phyloP scores from a whole-genome alignment of 2,113 vertebrate species.

The Glaucomys volans region DNA sequence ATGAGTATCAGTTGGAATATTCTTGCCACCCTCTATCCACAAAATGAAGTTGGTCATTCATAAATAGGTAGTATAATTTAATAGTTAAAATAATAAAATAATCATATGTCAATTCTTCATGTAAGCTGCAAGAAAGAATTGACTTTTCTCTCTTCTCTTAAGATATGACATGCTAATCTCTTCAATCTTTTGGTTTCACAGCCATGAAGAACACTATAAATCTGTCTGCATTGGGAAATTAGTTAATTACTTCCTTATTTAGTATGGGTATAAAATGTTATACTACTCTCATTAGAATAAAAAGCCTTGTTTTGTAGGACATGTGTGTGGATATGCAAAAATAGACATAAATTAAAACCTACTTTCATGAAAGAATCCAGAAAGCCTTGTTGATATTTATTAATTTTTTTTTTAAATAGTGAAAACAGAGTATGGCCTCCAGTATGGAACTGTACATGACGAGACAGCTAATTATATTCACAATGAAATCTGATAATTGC shows the following conservation, averaged over 20 bases:
- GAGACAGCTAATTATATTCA: background rate
- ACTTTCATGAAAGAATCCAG: constrained; percentile 27
- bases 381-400: background rate
- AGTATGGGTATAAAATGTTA: background rate
- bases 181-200: background rate
- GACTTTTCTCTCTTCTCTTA: background rate
- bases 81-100: constrained; percentile 21
- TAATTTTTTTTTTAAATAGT: background rate
- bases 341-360: background rate
- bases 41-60: background rate
- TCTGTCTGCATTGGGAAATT: background rate
- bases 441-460: background rate
- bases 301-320: background rate
- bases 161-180: background rate
- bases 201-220: background rate
- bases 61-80: background rate
- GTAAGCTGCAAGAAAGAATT: background rate
- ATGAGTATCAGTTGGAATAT: background rate
- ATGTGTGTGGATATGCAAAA: background rate
- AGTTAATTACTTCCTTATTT: background rate
- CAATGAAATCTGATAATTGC: background rate
- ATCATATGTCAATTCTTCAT: background rate
- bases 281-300: background rate
- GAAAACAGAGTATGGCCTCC: background rate
- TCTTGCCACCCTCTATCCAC: background rate